Evolutionary conservation across 2,113 vertebrate species (phyloP).

Genomic region (Terrapene triunguis): DNA sequence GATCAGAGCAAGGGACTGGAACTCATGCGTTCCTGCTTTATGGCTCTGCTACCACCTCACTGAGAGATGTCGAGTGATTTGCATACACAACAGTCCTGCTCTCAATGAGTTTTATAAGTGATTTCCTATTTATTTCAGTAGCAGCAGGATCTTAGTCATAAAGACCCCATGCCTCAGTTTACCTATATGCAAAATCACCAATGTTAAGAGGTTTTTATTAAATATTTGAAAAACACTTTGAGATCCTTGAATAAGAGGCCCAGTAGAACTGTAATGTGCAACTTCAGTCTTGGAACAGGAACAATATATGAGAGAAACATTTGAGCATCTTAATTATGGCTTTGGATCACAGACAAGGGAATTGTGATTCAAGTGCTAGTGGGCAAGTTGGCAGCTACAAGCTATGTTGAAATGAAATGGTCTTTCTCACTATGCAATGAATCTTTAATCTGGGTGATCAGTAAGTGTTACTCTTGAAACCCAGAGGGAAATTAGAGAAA

Average conservation of each 20-base stretch:
- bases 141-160: background rate
- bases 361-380: background rate
- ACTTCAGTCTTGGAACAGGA: background rate
- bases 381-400: background rate
- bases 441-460: background rate
- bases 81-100: background rate
- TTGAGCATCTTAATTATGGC: background rate
- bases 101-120: background rate
- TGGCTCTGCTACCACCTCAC: background rate
- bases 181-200: background rate
- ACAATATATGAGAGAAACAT: background rate
- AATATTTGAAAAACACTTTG: background rate
- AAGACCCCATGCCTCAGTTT: background rate
- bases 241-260: background rate
- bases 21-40: background rate
- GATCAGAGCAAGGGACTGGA: background rate
- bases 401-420: background rate
- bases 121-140: background rate
- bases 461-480: background rate
- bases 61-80: background rate
- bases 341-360: background rate
- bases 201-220: background rate
- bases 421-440: background rate
- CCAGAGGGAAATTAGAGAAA: background rate
- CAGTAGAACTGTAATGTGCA: background rate